phyloP scores from a whole-genome alignment of 2,888 invertebrate species.

The Oscheius myriophilus region DNA sequence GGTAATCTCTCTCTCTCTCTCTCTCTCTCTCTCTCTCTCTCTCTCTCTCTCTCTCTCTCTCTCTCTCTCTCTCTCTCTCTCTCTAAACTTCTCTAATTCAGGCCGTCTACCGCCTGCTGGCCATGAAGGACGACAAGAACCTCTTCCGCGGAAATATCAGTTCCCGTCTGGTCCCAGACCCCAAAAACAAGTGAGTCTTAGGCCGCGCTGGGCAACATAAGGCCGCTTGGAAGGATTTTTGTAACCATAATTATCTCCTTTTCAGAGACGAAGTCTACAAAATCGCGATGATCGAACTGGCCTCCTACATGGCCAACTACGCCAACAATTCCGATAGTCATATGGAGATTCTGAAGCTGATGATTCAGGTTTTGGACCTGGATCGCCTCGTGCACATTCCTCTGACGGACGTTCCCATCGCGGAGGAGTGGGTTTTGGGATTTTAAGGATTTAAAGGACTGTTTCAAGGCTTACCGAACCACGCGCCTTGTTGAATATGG shows the following conservation, averaged over 20 bases:
- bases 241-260: too few species aligned
- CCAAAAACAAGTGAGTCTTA: constrained; percentile 14
- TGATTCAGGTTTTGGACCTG: constrained; percentile 7
- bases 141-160: constrained; percentile 5
- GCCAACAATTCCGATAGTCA: constrained; percentile 39
- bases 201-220: too few species aligned
- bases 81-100: neutral
- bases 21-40: neutral
- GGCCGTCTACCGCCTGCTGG: neutral
- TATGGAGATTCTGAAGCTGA: constrained; percentile 17
- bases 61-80: neutral
- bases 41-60: constrained; percentile 6
- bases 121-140: constrained; percentile 2
- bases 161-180: constrained; percentile 4
- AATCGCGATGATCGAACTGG: constrained; percentile 46
- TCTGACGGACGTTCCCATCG: constrained; percentile 1
- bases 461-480: neutral
- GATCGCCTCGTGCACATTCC: constrained; percentile 3
- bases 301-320: constrained; percentile 51
- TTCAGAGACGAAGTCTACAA: constrained; percentile 41
- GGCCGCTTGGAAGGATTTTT: too few species aligned
- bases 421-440: constrained; percentile 3
- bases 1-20: constrained; percentile 23
- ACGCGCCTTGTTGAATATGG: neutral
- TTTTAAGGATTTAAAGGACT: neutral